A percentile compares a stretch with the other conserved stretches of the same genome.
Evolutionary conservation across 2,888 invertebrate genomes (phyloP).

Genomic region (Leptopterna dolabrata): DNA sequence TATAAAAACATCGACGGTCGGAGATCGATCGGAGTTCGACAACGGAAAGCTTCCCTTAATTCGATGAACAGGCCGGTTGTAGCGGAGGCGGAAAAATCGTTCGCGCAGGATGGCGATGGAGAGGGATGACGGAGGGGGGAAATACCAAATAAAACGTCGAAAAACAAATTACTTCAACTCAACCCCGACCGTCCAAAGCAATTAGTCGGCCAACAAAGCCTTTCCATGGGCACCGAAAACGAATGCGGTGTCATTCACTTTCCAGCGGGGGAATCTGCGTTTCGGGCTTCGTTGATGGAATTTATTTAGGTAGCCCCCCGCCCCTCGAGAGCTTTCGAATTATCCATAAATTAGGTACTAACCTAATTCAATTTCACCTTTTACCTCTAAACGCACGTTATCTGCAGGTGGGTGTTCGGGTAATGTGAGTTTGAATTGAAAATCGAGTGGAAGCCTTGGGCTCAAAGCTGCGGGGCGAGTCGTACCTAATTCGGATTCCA

Average conservation of each 20-base stretch:
- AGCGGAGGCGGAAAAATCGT: background rate
- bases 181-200: slow-evolving; percentile 12
- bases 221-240: background rate
- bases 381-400: background rate
- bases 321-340: background rate
- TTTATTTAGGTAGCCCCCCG: background rate
- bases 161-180: slow-evolving; percentile 22
- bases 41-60: background rate
- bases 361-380: slow-evolving; percentile 7
- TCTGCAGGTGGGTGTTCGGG: background rate
- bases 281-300: background rate
- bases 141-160: slow-evolving; percentile 13
- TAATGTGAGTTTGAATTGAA: background rate
- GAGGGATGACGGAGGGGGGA: background rate
- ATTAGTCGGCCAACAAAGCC: slow-evolving; percentile 28
- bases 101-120: background rate
- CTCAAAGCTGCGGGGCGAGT: too few species aligned
- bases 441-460: background rate
- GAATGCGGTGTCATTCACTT: slow-evolving; percentile 3
- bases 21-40: background rate
- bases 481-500: too few species aligned
- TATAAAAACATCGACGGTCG: background rate
- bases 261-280: background rate
- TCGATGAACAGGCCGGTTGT: background rate
- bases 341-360: slow-evolving; percentile 23